A percentile compares a stretch with the other conserved stretches of the same genome.
These are phyloP conservation scores for Pristiophorus japonicus DNA, from an alignment of 2,113 vertebrate species.

Conservation along the genomic window DNA sequence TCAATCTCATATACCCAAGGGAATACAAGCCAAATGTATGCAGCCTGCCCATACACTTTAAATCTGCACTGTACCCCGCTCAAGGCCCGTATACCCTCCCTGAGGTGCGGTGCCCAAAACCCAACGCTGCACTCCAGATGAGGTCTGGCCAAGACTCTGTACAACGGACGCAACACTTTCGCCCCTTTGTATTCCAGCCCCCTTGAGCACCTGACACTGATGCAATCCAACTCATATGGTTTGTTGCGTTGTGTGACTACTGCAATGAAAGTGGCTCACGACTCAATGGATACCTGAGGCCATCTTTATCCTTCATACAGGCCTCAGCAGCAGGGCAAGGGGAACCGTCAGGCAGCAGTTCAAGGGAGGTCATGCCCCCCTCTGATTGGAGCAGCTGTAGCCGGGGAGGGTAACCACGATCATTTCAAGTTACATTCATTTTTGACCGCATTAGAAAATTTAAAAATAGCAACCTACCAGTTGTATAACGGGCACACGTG, in stretches of 20 bases:
- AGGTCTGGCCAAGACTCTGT: background rate
- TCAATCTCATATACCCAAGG: background rate
- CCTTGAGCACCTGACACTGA: background rate
- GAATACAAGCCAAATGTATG: background rate
- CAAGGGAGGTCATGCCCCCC: background rate
- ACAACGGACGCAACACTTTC: background rate
- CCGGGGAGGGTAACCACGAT: too few relatives aligned
- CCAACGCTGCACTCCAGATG: background rate
- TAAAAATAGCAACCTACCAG: constrained; percentile 52
- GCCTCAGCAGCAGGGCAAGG: background rate
- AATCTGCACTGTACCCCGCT: background rate
- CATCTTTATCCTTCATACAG: background rate
- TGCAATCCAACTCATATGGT: background rate
- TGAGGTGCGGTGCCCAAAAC: background rate
- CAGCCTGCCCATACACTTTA: background rate
- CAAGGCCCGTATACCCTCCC: background rate
- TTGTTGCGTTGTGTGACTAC: background rate
- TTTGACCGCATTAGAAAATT: background rate
- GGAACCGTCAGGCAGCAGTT: background rate
- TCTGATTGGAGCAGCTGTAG: background rate
- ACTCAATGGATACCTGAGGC: background rate
- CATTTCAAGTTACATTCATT: background rate
- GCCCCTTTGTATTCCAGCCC: background rate
- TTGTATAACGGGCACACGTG: constrained; percentile 63
- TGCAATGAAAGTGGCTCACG: background rate